phyloP scores from a whole-genome alignment of 2,797 vertebrate genomes.

The Neosilurus mollespiculum region DNA sequence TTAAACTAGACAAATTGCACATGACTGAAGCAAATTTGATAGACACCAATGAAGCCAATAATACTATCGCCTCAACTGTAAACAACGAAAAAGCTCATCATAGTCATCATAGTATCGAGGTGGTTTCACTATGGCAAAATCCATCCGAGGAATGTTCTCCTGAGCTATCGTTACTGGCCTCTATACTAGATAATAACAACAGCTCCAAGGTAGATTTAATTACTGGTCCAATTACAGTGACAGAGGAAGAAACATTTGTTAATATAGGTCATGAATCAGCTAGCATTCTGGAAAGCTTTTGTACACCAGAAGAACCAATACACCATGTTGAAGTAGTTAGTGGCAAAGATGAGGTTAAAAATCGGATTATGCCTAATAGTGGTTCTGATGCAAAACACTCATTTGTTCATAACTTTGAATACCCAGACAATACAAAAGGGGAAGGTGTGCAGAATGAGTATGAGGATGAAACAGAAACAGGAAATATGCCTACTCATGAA shows the following conservation, averaged over 20 bases:
- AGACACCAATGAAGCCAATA: constrained; percentile 21
- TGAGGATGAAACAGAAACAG: neutral
- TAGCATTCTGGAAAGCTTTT: constrained; percentile 8
- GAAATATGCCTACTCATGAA: neutral
- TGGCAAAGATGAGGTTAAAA: constrained; percentile 7
- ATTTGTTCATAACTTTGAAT: neutral
- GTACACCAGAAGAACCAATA: constrained; percentile 17
- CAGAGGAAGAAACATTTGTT: constrained; percentile 6
- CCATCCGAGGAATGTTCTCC: constrained; percentile 49
- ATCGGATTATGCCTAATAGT: neutral
- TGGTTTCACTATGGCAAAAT: constrained; percentile 37
- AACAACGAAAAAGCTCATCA: constrained; percentile 47
- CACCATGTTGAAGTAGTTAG: neutral
- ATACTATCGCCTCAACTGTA: constrained; percentile 38
- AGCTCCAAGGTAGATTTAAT: neutral
- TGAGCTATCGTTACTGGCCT: constrained; percentile 1
- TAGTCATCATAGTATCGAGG: constrained; percentile 50
- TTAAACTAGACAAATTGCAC: constrained; percentile 46
- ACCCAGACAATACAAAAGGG: constrained; percentile 13
- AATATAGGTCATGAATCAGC: constrained; percentile 3
- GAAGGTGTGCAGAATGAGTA: neutral
- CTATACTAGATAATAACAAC: constrained; percentile 40
- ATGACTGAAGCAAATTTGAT: constrained; percentile 43
- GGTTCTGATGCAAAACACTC: neutral
- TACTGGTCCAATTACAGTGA: constrained; percentile 8